phyloP scores from a whole-genome alignment of 2,888 invertebrate species.

The Acrocyrtus sp. region DNA sequence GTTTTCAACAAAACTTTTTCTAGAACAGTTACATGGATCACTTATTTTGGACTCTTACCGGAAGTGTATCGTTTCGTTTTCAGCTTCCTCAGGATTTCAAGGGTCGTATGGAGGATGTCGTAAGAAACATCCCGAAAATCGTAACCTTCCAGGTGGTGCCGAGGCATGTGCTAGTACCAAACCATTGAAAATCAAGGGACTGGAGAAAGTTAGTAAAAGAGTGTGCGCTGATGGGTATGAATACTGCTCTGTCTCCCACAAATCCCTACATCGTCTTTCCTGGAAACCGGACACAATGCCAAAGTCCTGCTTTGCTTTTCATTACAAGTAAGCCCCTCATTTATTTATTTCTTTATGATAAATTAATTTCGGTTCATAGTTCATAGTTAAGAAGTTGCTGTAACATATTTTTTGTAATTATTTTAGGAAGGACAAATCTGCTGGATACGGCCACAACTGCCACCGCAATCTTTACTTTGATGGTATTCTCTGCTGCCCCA shows the following conservation, averaged over 20 bases:
- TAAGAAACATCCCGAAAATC: conserved; percentile 53
- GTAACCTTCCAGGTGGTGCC: conserved; percentile 49
- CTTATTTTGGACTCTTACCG: too few relatives aligned
- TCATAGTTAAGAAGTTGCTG: too few relatives aligned
- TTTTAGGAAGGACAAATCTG: conserved; percentile 56
- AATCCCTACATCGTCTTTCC: conserved; percentile 51
- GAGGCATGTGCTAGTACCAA: conserved; percentile 55
- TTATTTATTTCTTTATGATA: too few relatives aligned
- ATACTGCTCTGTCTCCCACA: conserved; percentile 56
- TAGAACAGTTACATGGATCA: too few relatives aligned
- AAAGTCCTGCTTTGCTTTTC: conserved; percentile 56
- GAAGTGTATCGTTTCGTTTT: too few relatives aligned
- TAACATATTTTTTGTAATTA: background rate
- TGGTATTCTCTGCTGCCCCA: conserved; percentile 59
- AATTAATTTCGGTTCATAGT: too few relatives aligned
- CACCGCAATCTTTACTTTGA: conserved; percentile 58
- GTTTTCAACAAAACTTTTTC: too few relatives aligned
- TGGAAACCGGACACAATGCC: conserved; percentile 60
- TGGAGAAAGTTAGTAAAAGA: conserved; percentile 51
- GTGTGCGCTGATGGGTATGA: conserved; percentile 55
- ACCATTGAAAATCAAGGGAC: conserved; percentile 53
- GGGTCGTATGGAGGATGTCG: conserved; percentile 46
- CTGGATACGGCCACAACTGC: conserved; percentile 60
- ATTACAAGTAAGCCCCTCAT: conserved; percentile 59
- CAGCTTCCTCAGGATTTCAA: conserved; percentile 14